Evolutionary conservation across 2,113 vertebrate genomes (phyloP).

Genomic region (Leptobrachium leishanense): DNA sequence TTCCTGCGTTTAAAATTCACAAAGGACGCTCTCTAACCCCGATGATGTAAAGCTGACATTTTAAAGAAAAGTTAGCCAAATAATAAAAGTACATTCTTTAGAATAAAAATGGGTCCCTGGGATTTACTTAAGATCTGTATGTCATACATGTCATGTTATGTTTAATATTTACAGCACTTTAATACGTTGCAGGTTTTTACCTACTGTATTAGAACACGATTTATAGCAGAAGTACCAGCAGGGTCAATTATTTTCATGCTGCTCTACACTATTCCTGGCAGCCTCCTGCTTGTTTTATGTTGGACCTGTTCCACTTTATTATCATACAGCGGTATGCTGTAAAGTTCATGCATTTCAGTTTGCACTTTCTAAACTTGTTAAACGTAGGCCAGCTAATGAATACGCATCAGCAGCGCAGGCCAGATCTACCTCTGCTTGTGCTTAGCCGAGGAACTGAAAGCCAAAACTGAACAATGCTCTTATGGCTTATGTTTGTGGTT

Average conservation of each 20-base stretch:
- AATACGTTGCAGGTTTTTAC: slow-evolving; percentile 48
- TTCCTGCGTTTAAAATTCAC: slow-evolving; percentile 45
- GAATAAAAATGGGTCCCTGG: slow-evolving; percentile 20
- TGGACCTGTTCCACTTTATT: slow-evolving; percentile 53
- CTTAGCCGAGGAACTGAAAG: slow-evolving; percentile 65
- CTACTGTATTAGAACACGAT: slow-evolving; percentile 49
- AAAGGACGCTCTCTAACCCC: slow-evolving; percentile 44
- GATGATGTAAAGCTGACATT: slow-evolving; percentile 46
- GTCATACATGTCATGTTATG: slow-evolving; percentile 46
- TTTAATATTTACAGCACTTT: slow-evolving; percentile 46
- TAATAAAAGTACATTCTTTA: slow-evolving; percentile 34
- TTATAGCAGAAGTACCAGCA: slow-evolving; percentile 44
- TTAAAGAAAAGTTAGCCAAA: slow-evolving; percentile 47
- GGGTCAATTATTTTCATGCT: slow-evolving; percentile 51
- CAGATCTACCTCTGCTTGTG: slow-evolving; percentile 65
- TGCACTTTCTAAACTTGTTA: slow-evolving; percentile 65
- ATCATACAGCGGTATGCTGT: slow-evolving; percentile 49
- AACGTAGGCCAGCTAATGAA: slow-evolving; percentile 56
- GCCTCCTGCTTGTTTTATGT: slow-evolving; percentile 46
- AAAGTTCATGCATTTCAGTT: slow-evolving; percentile 64
- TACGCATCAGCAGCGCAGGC: slow-evolving; percentile 53
- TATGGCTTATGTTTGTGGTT: slow-evolving; percentile 70
- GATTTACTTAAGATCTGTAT: slow-evolving; percentile 27
- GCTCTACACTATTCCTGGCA: slow-evolving; percentile 40
- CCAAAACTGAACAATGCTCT: slow-evolving; percentile 65